Conservation (phyloP, 1,140 invertebrate species). For the Papilio aristodemus region DNA sequence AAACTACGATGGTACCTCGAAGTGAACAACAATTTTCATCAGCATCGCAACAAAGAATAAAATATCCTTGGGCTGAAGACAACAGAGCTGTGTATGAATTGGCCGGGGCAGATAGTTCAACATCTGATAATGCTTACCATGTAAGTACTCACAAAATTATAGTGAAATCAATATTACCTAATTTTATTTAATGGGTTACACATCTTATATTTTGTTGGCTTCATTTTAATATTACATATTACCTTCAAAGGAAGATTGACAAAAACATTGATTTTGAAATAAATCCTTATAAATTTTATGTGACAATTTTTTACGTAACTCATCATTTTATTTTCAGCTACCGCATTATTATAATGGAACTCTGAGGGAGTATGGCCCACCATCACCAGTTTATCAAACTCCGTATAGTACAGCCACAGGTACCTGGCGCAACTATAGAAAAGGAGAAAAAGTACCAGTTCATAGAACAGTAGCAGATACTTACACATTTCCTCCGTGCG, state of each 20-base stretch:
- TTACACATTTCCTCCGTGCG: conserved; percentile 67
- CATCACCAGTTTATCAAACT: conserved; percentile 75
- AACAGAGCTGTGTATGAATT: conserved; percentile 67
- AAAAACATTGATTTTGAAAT: too few species aligned
- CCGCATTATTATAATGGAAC: conserved; percentile 70
- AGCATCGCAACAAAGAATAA: conserved; percentile 70
- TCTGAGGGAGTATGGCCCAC: conserved; percentile 58
- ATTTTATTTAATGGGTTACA: not conserved
- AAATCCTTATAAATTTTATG: too few species aligned
- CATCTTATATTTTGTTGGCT: too few species aligned
- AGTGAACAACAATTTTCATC: conserved; percentile 72
- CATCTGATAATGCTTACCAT: conserved; percentile 73
- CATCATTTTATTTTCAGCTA: too few species aligned
- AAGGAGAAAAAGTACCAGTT: conserved; percentile 49
- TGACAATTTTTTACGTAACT: too few species aligned
- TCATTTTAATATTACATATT: too few species aligned
- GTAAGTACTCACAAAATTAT: conserved; percentile 44
- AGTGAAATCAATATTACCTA: conserved; percentile 2
- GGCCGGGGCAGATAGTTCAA: conserved; percentile 73
- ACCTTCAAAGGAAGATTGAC: too few species aligned
- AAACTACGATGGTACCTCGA: conserved; percentile 74
- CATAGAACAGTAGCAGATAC: conserved; percentile 47
- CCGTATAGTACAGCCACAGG: conserved; percentile 57
- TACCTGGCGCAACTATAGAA: conserved; percentile 63
- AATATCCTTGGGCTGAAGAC: conserved; percentile 77